A percentile compares a stretch with the other conserved stretches of the same genome.
These are phyloP conservation scores for Lepisosteus osseus DNA, from an alignment of 2,113 vertebrate species.

Conservation along the genomic window DNA sequence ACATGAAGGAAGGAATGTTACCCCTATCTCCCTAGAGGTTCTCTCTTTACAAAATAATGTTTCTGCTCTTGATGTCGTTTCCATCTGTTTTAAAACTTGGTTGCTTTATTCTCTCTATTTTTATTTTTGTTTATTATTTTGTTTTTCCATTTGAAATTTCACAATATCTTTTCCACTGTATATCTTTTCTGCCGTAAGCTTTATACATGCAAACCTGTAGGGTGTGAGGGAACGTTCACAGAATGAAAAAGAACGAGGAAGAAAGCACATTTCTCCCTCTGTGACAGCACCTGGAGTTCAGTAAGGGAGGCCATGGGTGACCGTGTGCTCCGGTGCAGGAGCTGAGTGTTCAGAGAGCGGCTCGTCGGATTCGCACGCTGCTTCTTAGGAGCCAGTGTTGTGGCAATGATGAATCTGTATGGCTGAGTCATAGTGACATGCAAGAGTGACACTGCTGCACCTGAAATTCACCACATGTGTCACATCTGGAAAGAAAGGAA, in stretches of 20 bases:
- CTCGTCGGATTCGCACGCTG: slow-evolving; percentile 27
- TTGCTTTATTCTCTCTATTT: no score
- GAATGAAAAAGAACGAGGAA: slow-evolving; percentile 27
- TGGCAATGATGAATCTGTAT: slow-evolving; percentile 29
- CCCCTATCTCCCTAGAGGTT: no score
- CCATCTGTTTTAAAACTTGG: no score
- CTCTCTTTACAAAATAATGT: no score
- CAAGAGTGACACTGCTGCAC: background rate
- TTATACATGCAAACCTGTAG: no score
- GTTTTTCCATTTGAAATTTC: no score
- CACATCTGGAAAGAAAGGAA: background rate
- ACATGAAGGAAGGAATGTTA: background rate
- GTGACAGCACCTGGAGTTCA: slow-evolving; percentile 19
- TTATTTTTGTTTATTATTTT: no score
- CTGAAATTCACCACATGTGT: slow-evolving; percentile 1
- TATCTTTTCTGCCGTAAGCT: no score
- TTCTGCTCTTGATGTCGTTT: no score
- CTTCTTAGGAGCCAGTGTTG: slow-evolving; percentile 41
- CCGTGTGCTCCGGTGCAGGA: slow-evolving; percentile 35
- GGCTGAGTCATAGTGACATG: slow-evolving; percentile 25
- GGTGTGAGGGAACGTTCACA: background rate
- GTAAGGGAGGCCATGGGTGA: slow-evolving; percentile 39
- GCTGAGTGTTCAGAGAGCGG: slow-evolving; percentile 36
- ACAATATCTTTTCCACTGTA: no score
- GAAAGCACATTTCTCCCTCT: slow-evolving; percentile 25